Evolutionary conservation across 2,888 invertebrate species (phyloP).

Genomic region (Hecatera dysodea): DNA sequence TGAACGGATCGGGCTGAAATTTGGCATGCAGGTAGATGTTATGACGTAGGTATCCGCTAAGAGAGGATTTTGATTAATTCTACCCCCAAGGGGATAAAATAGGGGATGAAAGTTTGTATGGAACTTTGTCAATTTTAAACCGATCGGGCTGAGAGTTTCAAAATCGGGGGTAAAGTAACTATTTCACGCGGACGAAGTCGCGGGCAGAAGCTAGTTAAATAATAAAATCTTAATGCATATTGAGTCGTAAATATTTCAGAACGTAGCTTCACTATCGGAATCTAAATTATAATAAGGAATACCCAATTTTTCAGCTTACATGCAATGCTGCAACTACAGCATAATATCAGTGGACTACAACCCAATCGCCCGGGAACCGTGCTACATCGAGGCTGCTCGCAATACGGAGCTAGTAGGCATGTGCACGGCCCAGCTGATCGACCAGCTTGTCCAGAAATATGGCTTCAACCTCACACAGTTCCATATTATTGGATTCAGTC

Average conservation of each 20-base stretch:
- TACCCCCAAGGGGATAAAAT: no score
- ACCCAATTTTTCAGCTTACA: constrained; percentile 83
- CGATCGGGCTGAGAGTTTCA: no score
- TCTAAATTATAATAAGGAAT: not conserved
- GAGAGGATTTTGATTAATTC: no score
- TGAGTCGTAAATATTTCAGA: not conserved
- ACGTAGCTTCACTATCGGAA: not conserved
- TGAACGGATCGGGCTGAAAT: no score
- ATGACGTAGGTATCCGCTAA: no score
- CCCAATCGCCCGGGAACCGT: constrained; percentile 90
- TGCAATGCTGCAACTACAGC: constrained; percentile 90
- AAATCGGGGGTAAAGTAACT: no score
- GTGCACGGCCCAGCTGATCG: constrained; percentile 91
- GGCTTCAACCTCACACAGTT: constrained; percentile 84
- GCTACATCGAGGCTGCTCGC: constrained; percentile 90
- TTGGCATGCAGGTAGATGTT: no score
- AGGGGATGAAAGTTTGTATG: no score
- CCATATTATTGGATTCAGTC: constrained; percentile 92
- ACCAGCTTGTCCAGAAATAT: constrained; percentile 83
- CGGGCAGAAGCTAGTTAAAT: no score
- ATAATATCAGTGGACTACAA: constrained; percentile 92
- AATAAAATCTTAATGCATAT: not conserved
- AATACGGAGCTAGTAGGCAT: constrained; percentile 91
- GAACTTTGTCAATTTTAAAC: no score
- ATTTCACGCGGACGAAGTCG: no score